Conservation (phyloP, 1,140 invertebrate genomes). For the Zaprionus camerounensis region DNA sequence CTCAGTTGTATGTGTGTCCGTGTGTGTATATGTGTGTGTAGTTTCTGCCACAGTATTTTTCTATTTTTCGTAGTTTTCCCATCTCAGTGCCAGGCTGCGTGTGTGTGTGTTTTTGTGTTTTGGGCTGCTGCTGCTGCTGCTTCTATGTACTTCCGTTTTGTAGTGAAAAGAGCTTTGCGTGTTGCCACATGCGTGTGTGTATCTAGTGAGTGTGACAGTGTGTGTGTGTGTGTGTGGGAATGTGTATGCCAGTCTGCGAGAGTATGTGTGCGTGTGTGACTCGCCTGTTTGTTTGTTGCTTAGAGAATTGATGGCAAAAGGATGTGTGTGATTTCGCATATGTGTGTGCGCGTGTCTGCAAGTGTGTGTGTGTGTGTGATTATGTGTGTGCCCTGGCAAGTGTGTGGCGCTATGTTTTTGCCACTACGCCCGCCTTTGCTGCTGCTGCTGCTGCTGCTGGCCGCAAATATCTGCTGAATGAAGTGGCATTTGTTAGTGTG, state of each 20-base stretch:
- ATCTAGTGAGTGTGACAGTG: slow-evolving; percentile 2
- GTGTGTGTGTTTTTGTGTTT: slow-evolving; percentile 50
- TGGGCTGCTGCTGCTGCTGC: slow-evolving; percentile 64
- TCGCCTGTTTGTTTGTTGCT: slow-evolving; percentile 78
- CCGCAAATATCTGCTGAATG: slow-evolving; percentile 79
- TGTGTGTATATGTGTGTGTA: slow-evolving; percentile 36
- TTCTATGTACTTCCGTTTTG: slow-evolving; percentile 81
- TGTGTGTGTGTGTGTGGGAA: slow-evolving; percentile 41
- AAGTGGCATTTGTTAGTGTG: slow-evolving; percentile 76
- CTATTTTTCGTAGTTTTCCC: slow-evolving; percentile 67
- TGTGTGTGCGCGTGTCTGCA: slow-evolving; percentile 35
- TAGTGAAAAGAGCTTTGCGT: slow-evolving; percentile 82
- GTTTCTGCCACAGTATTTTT: slow-evolving; percentile 80
- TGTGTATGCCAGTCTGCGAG: slow-evolving; percentile 26
- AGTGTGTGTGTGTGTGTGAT: slow-evolving; percentile 34
- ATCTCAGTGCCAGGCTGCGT: slow-evolving; percentile 39
- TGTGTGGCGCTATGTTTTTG: slow-evolving; percentile 40
- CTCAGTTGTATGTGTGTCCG: not conserved
- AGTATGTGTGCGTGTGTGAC: slow-evolving; percentile 40
- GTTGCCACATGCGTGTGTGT: slow-evolving; percentile 65
- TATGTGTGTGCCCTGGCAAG: slow-evolving; percentile 33
- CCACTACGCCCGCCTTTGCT: slow-evolving; percentile 11
- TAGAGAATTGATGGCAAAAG: slow-evolving; percentile 81
- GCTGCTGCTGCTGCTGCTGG: slow-evolving; percentile 49
- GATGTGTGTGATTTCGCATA: slow-evolving; percentile 78